phyloP scores from a whole-genome alignment of 2,888 invertebrate species.

The Scaptomyza parva region DNA sequence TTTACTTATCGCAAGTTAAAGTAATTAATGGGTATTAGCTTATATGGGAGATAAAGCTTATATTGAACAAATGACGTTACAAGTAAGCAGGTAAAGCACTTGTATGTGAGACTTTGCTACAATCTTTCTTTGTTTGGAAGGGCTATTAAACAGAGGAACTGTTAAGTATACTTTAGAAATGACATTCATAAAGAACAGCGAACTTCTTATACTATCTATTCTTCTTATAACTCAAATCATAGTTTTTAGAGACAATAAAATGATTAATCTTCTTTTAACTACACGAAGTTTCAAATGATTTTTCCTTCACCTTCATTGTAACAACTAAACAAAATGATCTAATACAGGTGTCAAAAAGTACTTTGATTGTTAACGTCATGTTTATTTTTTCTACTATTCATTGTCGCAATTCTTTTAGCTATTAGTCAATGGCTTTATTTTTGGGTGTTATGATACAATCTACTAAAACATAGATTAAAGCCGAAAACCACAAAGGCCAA shows the following conservation, averaged over 20 bases:
- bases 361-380: conserved; percentile 21
- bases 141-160: neutral
- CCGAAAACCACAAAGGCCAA: conserved; percentile 12
- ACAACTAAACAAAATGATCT: conserved; percentile 18
- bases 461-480: conserved; percentile 36
- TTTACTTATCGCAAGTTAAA: conserved; percentile 48
- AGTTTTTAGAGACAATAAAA: neutral
- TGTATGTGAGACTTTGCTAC: neutral
- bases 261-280: neutral
- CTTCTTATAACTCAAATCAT: no score
- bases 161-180: no score
- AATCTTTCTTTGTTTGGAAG: neutral
- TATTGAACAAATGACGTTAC: conserved; percentile 6
- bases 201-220: no score
- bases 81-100: conserved; percentile 3
- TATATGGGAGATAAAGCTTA: conserved; percentile 15
- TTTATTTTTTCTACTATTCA: conserved; percentile 19
- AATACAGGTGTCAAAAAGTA: neutral
- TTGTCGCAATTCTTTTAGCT: conserved; percentile 12
- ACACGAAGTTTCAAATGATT: neutral
- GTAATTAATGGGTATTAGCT: conserved; percentile 44
- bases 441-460: conserved; percentile 35
- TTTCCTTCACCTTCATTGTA: neutral
- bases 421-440: conserved; percentile 57
- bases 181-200: no score